Evolutionary conservation across 2,888 invertebrate genomes (phyloP).

Genomic region (Ceramica pisi): DNA sequence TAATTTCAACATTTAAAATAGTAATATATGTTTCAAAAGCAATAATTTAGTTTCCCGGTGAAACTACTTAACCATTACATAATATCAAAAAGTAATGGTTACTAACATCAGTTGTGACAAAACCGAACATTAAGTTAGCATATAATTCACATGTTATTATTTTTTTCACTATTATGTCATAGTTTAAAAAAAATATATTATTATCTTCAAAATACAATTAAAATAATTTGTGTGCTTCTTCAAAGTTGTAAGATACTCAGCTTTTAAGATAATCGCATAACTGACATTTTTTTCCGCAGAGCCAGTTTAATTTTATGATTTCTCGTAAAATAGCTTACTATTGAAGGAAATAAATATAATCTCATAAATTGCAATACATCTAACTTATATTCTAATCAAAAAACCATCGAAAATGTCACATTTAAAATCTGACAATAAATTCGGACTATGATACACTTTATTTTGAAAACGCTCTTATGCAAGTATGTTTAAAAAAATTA

Average conservation of each 20-base stretch:
- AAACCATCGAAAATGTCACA: constrained; percentile 14
- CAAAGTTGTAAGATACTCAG: background rate
- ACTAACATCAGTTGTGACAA: no score
- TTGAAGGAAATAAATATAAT: constrained; percentile 14
- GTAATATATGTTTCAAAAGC: no score
- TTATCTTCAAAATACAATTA: constrained; percentile 1
- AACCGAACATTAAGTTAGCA: background rate
- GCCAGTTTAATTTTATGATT: constrained; percentile 10
- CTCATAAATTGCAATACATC: constrained; percentile 14
- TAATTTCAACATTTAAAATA: no score
- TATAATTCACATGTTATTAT: constrained; percentile 7
- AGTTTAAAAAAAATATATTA: background rate
- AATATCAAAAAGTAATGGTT: no score
- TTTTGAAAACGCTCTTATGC: background rate
- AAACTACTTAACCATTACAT: no score
- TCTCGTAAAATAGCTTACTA: constrained; percentile 10
- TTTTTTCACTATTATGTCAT: constrained; percentile 1
- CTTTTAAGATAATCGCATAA: constrained; percentile 18
- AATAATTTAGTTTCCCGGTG: no score
- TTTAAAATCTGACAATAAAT: constrained; percentile 20
- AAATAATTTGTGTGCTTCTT: background rate
- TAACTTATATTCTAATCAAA: constrained; percentile 6
- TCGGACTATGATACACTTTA: constrained; percentile 9
- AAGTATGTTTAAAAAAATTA: no score
- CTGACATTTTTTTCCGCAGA: constrained; percentile 10